Base-by-base conservation (phyloP, 2,113 vertebrate species). In the Hyaena hyaena region DNA sequence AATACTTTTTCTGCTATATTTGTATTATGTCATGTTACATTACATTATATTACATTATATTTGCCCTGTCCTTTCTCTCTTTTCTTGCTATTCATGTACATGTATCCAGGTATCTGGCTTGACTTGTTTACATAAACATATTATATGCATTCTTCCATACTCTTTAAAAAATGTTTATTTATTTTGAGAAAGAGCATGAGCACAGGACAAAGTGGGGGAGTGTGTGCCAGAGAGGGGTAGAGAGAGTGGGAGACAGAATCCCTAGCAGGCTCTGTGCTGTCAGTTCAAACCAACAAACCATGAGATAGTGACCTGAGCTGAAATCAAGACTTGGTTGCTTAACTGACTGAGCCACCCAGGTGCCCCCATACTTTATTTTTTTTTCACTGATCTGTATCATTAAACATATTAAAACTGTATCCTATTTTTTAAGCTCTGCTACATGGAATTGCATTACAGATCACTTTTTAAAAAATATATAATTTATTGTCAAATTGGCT, bases 201-300 rank as follows among this genome's bases (percentile, higher is more conserved):
- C 19, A 23, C 7, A 21, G 8, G 58, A 61, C 58, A 61, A 17
- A 61, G 53, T 16, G 53, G 17, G 58, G 17, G 58, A 8, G 21
- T 0, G 21, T 0, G 8, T 2, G 7, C 39, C 39, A 8, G 8
- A 1, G 58, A 61, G 7, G 58, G 21, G 21, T 5, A 61, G 58
- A 61, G 58, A 61, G 58, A 61, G 58, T 61, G 58, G 58, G 58
- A 24, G 58, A 61, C 58, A 61, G 58, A 61, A 61, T 61, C 58
- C 58, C 0, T 23, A 24, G 19, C 21, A 61, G 58, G 58, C 58
- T 61, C 21, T 17, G 21, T 23, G 58, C 58, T 61, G 58, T 61
- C 8, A 61, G 21, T 61, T 61, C 9, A 8, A 61, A 61, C 58
- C 21, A 21, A 61, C 7, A 0, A 58, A 21, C 21, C 58, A 61